Evolutionary conservation across 2,113 vertebrate genomes (phyloP).

Genomic region (Pollimyrus isidori): DNA sequence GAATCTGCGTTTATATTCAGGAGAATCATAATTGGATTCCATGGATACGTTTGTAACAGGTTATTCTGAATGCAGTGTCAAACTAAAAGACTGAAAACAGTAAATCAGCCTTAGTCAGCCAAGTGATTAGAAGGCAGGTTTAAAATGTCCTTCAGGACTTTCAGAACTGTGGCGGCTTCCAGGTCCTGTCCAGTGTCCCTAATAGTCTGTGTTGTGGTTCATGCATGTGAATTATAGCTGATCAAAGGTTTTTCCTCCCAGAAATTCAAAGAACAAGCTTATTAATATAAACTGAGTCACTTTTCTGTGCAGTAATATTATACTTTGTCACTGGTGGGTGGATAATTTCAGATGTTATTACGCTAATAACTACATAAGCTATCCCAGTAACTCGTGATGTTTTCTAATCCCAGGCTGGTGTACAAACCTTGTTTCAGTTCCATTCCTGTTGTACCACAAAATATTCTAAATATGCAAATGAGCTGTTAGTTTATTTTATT

Average conservation of each 20-base stretch:
- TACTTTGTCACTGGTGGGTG: neutral
- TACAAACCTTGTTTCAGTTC: neutral
- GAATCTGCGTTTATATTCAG: neutral
- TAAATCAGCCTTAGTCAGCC: neutral
- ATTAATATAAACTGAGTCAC: neutral
- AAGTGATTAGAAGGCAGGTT: neutral
- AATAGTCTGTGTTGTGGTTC: neutral
- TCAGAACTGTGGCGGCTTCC: neutral
- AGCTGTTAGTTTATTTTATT: neutral
- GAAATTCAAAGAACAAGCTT: neutral
- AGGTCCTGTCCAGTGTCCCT: neutral
- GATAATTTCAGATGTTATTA: neutral
- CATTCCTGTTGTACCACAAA: neutral
- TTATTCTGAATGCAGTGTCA: neutral
- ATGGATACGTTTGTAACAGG: neutral
- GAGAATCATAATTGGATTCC: neutral
- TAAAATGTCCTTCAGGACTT: neutral
- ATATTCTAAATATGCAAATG: neutral
- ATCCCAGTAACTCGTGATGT: neutral
- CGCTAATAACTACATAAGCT: neutral
- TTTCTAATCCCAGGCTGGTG: neutral
- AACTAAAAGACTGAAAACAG: neutral
- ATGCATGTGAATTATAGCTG: neutral
- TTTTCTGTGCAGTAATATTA: neutral
- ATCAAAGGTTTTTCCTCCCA: neutral